phyloP scores from a whole-genome alignment of 2,888 invertebrate species.

The Hirudinaria manillensis region DNA sequence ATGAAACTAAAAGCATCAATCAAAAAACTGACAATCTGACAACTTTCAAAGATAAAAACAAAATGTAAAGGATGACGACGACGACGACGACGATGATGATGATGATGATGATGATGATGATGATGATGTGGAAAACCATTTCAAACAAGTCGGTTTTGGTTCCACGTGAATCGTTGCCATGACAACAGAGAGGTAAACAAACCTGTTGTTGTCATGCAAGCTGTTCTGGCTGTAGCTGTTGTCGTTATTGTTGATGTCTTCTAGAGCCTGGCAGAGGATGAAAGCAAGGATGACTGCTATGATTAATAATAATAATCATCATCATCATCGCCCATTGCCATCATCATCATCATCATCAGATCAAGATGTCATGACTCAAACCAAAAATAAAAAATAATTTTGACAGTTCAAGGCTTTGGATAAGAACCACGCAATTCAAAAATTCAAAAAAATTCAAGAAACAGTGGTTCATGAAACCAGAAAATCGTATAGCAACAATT shows the following conservation, averaged over 20 bases:
- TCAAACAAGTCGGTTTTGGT: not conserved
- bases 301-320: not conserved
- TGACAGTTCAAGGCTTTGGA: no score
- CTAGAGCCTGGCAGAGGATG: conserved; percentile 2
- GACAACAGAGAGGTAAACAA: not conserved
- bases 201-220: not conserved
- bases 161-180: not conserved
- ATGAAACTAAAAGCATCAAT: no score
- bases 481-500: no score
- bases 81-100: not conserved
- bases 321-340: not conserved
- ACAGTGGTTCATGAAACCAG: no score
- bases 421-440: no score
- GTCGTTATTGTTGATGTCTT: not conserved
- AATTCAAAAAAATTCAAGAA: no score
- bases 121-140: not conserved
- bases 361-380: no score
- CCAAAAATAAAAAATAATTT: no score
- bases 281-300: not conserved
- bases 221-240: not conserved
- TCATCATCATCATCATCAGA: no score
- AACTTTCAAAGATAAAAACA: no score
- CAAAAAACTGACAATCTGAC: no score
- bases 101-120: not conserved
- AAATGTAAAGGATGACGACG: no score